Evolutionary conservation across 1,140 invertebrate species (phyloP), one percentile per base, ranked within the genome.

Genomic region (Papilio machaon): DNA sequence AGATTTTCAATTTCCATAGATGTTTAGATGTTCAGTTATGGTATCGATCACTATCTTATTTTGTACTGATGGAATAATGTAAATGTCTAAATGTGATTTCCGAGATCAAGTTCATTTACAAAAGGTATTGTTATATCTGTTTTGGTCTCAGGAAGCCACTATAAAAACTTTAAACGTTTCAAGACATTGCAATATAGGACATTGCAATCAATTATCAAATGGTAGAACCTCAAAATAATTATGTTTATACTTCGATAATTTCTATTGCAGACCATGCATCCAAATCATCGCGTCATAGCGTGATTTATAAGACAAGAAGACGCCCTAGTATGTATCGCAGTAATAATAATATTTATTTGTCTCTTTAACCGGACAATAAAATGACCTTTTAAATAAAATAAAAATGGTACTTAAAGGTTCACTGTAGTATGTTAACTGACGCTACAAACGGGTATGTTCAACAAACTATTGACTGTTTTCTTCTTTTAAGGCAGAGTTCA

Each of bases 221-320:
- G 49, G 49, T 13, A 13, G 11, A 49, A 11, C 13, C 49, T 17
- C 17, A 54, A 17, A 54, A 54, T 54, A n/a, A 54, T n/a, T 17
- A 17, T 54, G 15, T 54, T 6, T 17, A 54, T 54, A 54, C 15
- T 54, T n/a, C 5, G 52, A n/a, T n/a, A 58, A 58, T 58, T 58
- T 58, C 5, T 70, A 67, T 70, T 70, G 23, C 64, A 70, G 64
- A 70, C 54, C 54, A 58, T 70, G 30, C 13, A 35, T 15, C 64
- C 4, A 70, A 70, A 70, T 35, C 64, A 15, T 70, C 64, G 23
- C 64, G 64, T 73, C 46, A 35, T 35, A 75, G 52, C 17, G 54
- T 19, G 23, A 60, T 43, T 64, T 80, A 17, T 74, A 23, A 70
- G 64, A 70, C 64, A 15, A 70, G 64, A 70, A 70, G 64, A 70